Evolutionary conservation across 1,140 invertebrate genomes (phyloP).

Genomic region (Zaprionus gabonicus): DNA sequence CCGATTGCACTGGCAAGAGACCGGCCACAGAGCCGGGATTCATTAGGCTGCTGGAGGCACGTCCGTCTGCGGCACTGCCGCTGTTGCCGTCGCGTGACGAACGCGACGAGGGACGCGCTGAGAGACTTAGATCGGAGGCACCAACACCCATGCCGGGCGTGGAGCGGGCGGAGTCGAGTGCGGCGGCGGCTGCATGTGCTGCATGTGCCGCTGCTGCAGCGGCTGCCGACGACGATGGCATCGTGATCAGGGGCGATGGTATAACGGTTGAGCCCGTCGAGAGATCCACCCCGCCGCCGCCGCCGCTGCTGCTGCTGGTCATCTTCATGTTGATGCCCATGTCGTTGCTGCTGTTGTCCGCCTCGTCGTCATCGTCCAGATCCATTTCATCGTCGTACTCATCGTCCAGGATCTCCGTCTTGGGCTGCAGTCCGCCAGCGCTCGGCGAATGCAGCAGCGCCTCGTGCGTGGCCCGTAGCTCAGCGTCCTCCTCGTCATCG

Average conservation of each 20-base stretch:
- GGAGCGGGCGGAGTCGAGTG: constrained; percentile 64
- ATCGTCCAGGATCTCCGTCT: constrained; percentile 68
- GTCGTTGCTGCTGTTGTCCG: constrained; percentile 79
- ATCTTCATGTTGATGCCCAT: constrained; percentile 83
- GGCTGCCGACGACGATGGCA: constrained; percentile 68
- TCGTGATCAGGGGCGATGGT: constrained; percentile 66
- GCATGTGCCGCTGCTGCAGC: constrained; percentile 52
- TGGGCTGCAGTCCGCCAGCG: constrained; percentile 46
- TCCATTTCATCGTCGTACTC: constrained; percentile 83
- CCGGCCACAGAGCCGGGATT: constrained; percentile 89
- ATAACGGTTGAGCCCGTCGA: constrained; percentile 75
- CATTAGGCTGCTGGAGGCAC: constrained; percentile 54
- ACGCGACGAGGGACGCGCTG: constrained; percentile 69
- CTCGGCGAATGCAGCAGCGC: constrained; percentile 37
- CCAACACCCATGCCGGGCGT: constrained; percentile 49
- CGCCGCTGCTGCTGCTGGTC: constrained; percentile 48
- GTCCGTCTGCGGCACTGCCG: constrained; percentile 39
- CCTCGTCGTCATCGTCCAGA: constrained; percentile 78
- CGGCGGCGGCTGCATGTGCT: constrained; percentile 49
- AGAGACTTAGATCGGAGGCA: constrained; percentile 70
- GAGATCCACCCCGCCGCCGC: constrained; percentile 64
- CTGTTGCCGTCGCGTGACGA: constrained; percentile 68
- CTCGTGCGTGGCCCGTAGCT: constrained; percentile 41
- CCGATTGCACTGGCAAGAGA: constrained; percentile 92
- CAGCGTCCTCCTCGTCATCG: constrained; percentile 46